phyloP scores from a whole-genome alignment of 2,888 invertebrate species.

The Galerucella pusilla region DNA sequence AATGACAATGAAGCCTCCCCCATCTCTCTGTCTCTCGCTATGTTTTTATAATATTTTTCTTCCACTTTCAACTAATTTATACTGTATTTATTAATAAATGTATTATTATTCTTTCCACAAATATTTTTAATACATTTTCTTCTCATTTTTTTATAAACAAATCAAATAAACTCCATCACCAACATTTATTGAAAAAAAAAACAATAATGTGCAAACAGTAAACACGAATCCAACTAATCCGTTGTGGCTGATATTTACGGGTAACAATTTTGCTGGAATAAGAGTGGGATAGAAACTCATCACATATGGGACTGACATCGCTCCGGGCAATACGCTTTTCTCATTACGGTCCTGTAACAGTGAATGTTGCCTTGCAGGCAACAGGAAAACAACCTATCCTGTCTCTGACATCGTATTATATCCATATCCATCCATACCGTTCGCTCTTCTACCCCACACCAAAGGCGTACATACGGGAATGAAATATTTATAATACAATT shows the following conservation, averaged over 20 bases:
- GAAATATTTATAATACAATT: neutral
- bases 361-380: constrained; percentile 58
- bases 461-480: neutral
- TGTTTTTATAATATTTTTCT: too few species aligned
- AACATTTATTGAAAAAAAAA: too few species aligned
- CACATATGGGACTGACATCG: constrained; percentile 58
- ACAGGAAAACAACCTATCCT: constrained; percentile 56
- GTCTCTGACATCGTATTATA: constrained; percentile 59
- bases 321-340: constrained; percentile 48
- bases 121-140: too few species aligned
- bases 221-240: neutral
- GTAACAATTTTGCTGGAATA: constrained; percentile 34
- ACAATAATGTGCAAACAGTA: neutral
- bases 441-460: constrained; percentile 39
- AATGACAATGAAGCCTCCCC: too few species aligned
- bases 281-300: constrained; percentile 14
- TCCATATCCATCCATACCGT: constrained; percentile 44
- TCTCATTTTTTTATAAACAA: too few species aligned
- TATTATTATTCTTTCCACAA: too few species aligned
- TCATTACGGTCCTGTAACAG: constrained; percentile 51
- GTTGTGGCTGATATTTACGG: neutral
- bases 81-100: too few species aligned
- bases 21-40: too few species aligned
- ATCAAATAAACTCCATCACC: too few species aligned
- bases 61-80: too few species aligned